A percentile compares a stretch with the other conserved stretches of the same genome.
Evolutionary conservation across 2,888 invertebrate species (phyloP).

Genomic region (Cenopis cana): DNA sequence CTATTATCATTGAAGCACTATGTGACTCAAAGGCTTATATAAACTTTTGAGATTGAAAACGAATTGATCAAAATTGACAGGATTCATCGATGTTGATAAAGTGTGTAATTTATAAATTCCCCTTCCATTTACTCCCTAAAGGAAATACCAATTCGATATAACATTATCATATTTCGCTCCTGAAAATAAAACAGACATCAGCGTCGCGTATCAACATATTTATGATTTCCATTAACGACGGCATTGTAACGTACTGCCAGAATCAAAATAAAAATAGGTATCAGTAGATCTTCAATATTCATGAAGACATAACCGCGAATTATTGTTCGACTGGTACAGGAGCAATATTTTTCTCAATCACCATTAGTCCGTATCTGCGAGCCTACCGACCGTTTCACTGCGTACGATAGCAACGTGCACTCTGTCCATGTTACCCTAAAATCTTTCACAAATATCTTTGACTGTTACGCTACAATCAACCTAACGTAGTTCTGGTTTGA

Average conservation of each 20-base stretch:
- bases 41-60: not conserved
- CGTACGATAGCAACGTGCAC: conserved; percentile 64
- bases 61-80: not conserved
- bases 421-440: conserved; percentile 62
- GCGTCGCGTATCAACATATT: conserved; percentile 53
- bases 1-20: no score
- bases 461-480: conserved; percentile 49
- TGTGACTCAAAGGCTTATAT: no score
- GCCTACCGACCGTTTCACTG: conserved; percentile 76
- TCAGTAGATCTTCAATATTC: conserved; percentile 81
- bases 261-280: conserved; percentile 77
- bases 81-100: not conserved
- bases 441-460: conserved; percentile 60
- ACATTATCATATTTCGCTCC: conserved; percentile 46
- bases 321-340: conserved; percentile 69
- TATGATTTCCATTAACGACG: conserved; percentile 66
- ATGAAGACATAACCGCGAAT: conserved; percentile 82
- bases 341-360: conserved; percentile 84
- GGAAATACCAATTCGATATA: conserved; percentile 40
- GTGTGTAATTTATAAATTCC: conserved; percentile 24
- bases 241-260: conserved; percentile 58
- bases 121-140: conserved; percentile 27
- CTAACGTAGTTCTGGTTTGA: conserved; percentile 47
- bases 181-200: conserved; percentile 59
- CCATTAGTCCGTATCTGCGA: conserved; percentile 83